Base-by-base conservation (phyloP, 2,797 vertebrate species). In the Poecilia velifera region DNA sequence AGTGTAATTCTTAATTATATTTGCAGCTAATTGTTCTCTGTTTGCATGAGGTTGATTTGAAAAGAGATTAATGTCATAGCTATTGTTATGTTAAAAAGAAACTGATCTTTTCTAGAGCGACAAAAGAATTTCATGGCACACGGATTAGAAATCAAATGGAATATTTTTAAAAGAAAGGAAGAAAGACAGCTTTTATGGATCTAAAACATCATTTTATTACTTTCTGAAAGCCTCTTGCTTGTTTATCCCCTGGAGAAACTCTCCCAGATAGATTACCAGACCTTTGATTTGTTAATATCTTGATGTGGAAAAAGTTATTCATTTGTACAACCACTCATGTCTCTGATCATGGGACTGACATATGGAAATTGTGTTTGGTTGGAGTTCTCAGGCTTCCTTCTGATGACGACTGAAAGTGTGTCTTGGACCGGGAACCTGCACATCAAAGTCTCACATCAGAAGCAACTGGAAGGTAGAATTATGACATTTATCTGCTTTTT, bases 401-500 rank as follows among this genome's bases (percentile, higher is more conserved):
- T 86, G 84, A 90, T 77, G 81, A 83, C 82, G 76, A 72, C 74
- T 77, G 85, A 81, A 78, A 82, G 80, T 79, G 78, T 88, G 90
- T 79, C 79, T 82, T 77, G 86, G 80, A 82, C 85, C 12, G 72
- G 76, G 78, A 82, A 87, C 86, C 45, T 82, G 45, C 72, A 84
- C 83, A 89, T 92, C 91, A 91, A 90, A 92, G 90, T 89, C 78
- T 76, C 7, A 78, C 80, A 88, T 85, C 85, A 88, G 79, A 88
- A 80, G 87, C 78, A 83, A 80, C 84, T 90, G 75, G 77, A 74
- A 86, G 85, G 86, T 78, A 78, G 75, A 86, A 86, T 80, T 68
- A 68, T 83, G 86, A 84, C 86, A 84, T 85, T 77, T 82, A 83
- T 79, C 85, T 87, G 76, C 78, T 80, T 85, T 86, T 86, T 86